phyloP scores from a whole-genome alignment of 2,113 vertebrate genomes.

The Ovibos moschatus region DNA sequence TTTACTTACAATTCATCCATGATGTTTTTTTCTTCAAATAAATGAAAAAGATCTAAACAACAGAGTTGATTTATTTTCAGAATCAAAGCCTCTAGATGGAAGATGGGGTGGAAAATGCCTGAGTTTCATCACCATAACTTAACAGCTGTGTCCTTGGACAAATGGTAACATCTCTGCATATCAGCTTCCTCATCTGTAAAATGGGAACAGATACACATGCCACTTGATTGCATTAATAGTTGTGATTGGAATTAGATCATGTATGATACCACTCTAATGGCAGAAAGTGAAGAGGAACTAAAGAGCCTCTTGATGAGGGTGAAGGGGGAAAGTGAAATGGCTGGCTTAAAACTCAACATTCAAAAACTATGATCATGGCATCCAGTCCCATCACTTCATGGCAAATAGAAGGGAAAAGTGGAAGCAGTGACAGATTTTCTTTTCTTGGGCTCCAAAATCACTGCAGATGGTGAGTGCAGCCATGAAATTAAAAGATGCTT shows the following conservation, averaged over 20 bases:
- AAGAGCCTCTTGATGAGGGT: neutral
- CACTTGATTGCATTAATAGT: neutral
- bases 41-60: constrained; percentile 36
- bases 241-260: neutral
- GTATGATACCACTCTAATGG: neutral
- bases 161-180: neutral
- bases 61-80: constrained; percentile 54
- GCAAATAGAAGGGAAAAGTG: neutral
- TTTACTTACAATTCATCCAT: constrained; percentile 61
- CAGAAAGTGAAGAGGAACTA: neutral
- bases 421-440: neutral
- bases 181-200: constrained; percentile 6
- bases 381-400: neutral
- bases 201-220: neutral
- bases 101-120: neutral
- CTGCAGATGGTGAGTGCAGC: neutral
- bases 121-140: neutral
- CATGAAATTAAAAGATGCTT: neutral
- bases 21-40: constrained; percentile 54
- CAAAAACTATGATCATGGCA: neutral
- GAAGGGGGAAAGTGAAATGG: neutral
- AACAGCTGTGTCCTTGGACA: constrained; percentile 25
- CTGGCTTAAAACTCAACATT: neutral
- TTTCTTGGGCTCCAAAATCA: neutral
- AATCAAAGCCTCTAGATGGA: constrained; percentile 28